Evolutionary conservation across 2,888 invertebrate species (phyloP), one percentile per base, ranked within the genome.

Genomic region (Cheilosia vulpina): DNA sequence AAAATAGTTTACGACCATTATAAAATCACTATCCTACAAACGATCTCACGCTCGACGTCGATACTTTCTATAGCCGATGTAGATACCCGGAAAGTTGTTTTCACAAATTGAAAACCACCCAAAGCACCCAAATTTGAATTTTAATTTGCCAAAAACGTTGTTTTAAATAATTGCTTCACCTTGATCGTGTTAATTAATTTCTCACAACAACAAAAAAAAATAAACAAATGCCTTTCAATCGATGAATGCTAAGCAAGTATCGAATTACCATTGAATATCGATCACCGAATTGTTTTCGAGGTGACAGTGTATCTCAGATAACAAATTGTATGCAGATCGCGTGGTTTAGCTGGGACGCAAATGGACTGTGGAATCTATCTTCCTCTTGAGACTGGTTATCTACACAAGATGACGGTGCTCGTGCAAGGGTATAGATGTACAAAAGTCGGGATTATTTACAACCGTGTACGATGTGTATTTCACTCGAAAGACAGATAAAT

Each of bases 71-170:
- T 4, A 21, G 5, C 2, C 13, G 2, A 15, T 3, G 9, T 6
- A 11, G 11, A 24, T 7, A 27, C 13, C 15, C 63, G 47, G 27
- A 34, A 38, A 50, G 41, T 55, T 47, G 45, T 47, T 45, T 17
- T 82, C 83, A 78, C 78, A 78, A 83, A 83, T 77, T 72, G 65
- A 58, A 71, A 41, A 53, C 43, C 73, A 60, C 19, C 66, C 65
- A 72, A 57, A 43, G 60, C 58, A 66, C 34, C 58, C 53, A 66
- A 79, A 84, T 84, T 79, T 79, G 83, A 84, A 84, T 84, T 84
- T 84, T 79, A 75, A 84, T 84, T 84, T 79, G 83, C 83, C 83
- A 84, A 84, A 83, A 73, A 83, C 63, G 68, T 78, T 73, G 62
- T 66, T 83, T 83, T 79, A 73, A 75, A 79, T 79, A 84, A 84